phyloP scores from a whole-genome alignment of 2,113 vertebrate species.

The Esox niger region DNA sequence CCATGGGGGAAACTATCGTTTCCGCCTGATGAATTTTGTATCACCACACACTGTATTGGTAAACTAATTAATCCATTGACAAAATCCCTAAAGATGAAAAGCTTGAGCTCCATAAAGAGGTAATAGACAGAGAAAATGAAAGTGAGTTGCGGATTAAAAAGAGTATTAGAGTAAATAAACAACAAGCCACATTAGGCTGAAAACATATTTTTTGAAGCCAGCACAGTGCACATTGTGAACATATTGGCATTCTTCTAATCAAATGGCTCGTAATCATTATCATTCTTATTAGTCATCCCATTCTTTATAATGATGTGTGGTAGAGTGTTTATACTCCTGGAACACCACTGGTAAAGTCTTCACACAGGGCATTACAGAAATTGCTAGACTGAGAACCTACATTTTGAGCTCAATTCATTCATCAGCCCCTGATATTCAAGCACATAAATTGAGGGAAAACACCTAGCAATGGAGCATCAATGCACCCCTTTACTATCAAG shows the following conservation, averaged over 20 bases:
- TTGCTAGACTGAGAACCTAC: too few species aligned
- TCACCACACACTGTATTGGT: slow-evolving; percentile 33
- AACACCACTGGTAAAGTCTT: too few species aligned
- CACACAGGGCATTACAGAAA: too few species aligned
- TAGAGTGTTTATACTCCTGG: too few species aligned
- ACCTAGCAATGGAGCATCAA: too few species aligned
- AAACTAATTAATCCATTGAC: slow-evolving; percentile 63
- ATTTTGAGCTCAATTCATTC: too few species aligned
- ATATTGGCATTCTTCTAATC: not conserved
- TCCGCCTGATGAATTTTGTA: slow-evolving; percentile 49
- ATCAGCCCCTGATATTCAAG: too few species aligned
- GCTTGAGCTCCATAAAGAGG: not conserved
- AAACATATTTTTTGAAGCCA: not conserved
- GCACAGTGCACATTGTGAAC: not conserved
- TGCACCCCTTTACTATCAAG: too few species aligned
- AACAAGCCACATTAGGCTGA: not conserved
- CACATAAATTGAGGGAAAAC: too few species aligned
- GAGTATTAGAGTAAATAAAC: slow-evolving; percentile 1
- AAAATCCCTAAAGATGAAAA: slow-evolving; percentile 59
- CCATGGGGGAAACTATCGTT: slow-evolving; percentile 57
- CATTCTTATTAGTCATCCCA: too few species aligned
- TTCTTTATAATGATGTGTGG: too few species aligned
- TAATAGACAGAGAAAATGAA: slow-evolving; percentile 22
- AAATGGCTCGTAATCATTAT: too few species aligned
- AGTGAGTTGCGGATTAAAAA: slow-evolving; percentile 4